Percentiles rank a stretch among this genome's conserved stretches.
Conservation (phyloP, 2,797 vertebrate genomes). For the Catamblyrhynchus diadema region DNA sequence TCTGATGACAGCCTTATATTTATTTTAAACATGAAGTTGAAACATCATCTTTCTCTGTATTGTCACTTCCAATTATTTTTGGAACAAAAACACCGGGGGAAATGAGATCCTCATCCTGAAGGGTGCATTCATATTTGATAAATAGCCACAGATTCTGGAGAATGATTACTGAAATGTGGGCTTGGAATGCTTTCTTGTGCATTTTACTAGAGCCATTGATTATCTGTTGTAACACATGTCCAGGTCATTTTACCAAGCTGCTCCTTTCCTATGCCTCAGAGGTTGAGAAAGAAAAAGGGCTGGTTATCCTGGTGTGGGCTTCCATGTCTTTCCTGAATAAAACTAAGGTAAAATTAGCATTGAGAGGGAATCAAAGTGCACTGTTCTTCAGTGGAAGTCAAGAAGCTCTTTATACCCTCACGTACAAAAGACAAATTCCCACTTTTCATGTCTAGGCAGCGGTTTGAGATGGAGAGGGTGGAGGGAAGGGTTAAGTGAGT, state of each 20-base stretch:
- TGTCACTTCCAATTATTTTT: conserved; percentile 76
- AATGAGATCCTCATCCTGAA: conserved; percentile 64
- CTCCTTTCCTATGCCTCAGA: background rate
- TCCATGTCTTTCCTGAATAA: background rate
- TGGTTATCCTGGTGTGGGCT: background rate
- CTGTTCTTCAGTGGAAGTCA: conserved; percentile 9
- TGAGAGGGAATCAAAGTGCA: background rate
- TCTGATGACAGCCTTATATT: conserved; percentile 73
- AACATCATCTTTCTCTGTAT: conserved; percentile 69
- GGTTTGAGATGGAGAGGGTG: background rate
- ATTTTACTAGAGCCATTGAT: conserved; percentile 39
- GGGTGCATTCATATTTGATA: conserved; percentile 73
- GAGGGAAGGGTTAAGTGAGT: conserved; percentile 36
- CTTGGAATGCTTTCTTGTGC: conserved; percentile 28
- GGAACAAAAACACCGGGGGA: conserved; percentile 49
- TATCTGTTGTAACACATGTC: conserved; percentile 37
- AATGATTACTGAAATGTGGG: conserved; percentile 59
- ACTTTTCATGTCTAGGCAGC: background rate
- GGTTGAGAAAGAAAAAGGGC: background rate
- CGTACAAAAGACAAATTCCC: background rate
- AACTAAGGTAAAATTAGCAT: background rate
- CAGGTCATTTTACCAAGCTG: conserved; percentile 6
- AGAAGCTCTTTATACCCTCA: conserved; percentile 23
- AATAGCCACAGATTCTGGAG: conserved; percentile 66
- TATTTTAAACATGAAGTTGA: conserved; percentile 74